These are phyloP conservation scores for Pandemis corylana DNA, from an alignment of 2,888 invertebrate species.

Conservation along the genomic window DNA sequence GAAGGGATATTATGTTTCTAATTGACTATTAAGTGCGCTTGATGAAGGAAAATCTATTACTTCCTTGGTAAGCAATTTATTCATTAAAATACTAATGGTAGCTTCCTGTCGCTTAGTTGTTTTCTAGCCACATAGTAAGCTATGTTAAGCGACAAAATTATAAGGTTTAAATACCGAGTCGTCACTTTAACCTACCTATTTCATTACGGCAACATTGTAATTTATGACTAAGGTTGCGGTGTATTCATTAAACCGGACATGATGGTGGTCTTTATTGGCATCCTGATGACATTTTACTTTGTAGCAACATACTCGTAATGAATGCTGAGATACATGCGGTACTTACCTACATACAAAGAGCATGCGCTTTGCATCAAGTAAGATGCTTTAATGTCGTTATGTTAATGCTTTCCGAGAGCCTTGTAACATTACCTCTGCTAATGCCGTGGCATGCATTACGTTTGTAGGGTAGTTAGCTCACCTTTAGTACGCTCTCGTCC, in stretches of 20 bases:
- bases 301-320: conserved; percentile 7
- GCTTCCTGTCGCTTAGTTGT: conserved; percentile 19
- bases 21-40: conserved; percentile 38
- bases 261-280: conserved; percentile 11
- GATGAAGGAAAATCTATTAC: conserved; percentile 32
- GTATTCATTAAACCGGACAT: conserved; percentile 21
- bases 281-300: conserved; percentile 24
- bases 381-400: conserved; percentile 16
- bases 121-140: conserved; percentile 4
- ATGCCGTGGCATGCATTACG: conserved; percentile 34
- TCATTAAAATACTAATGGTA: conserved; percentile 29
- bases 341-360: conserved; percentile 3
- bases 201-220: conserved; percentile 28
- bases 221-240: conserved; percentile 21
- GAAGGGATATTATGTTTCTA: conserved; percentile 15
- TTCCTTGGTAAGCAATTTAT: conserved; percentile 37
- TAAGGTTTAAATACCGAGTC: not conserved
- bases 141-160: conserved; percentile 1
- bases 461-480: conserved; percentile 63
- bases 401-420: conserved; percentile 29
- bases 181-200: conserved; percentile 9
- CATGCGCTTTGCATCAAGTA: conserved; percentile 10
- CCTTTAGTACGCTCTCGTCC: conserved; percentile 98
- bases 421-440: conserved; percentile 32
- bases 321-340: not conserved